These are phyloP conservation scores for Carabus problematicus DNA, from an alignment of 2,888 invertebrate genomes.

Conservation along the genomic window DNA sequence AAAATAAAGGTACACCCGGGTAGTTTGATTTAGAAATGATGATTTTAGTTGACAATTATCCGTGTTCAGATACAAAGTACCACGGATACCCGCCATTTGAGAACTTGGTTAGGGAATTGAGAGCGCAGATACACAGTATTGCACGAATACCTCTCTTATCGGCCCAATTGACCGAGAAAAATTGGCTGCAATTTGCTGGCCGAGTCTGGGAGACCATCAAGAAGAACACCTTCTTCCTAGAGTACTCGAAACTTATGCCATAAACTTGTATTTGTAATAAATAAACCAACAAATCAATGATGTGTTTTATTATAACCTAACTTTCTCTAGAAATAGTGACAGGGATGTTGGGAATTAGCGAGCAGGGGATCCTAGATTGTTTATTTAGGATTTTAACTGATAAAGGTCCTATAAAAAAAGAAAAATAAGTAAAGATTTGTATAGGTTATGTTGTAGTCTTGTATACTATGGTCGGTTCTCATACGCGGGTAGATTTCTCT, in stretches of 20 bases:
- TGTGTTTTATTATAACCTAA: too few relatives aligned
- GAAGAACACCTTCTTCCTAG: slow-evolving; percentile 83
- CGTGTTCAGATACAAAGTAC: slow-evolving; percentile 55
- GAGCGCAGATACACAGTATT: slow-evolving; percentile 74
- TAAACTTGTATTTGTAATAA: slow-evolving; percentile 49
- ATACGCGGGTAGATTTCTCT: too few relatives aligned
- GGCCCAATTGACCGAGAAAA: slow-evolving; percentile 77
- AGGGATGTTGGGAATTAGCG: too few relatives aligned
- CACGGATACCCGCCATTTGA: slow-evolving; percentile 70
- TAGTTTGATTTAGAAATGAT: background rate
- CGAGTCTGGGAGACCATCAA: slow-evolving; percentile 86
- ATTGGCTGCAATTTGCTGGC: slow-evolving; percentile 83
- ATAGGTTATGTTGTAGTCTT: too few relatives aligned
- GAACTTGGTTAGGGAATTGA: slow-evolving; percentile 70
- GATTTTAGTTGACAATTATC: slow-evolving; percentile 22
- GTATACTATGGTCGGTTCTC: too few relatives aligned
- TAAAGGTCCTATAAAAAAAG: too few relatives aligned
- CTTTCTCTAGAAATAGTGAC: too few relatives aligned
- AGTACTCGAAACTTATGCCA: slow-evolving; percentile 82
- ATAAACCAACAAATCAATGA: too few relatives aligned
- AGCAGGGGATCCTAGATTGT: too few relatives aligned
- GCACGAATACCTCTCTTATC: slow-evolving; percentile 75
- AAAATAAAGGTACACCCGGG: slow-evolving; percentile 52
- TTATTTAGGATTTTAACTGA: too few relatives aligned
- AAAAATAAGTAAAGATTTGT: too few relatives aligned